Evolutionary conservation across 1,140 invertebrate species (phyloP).

Genomic region (Cherax quadricarinatus): DNA sequence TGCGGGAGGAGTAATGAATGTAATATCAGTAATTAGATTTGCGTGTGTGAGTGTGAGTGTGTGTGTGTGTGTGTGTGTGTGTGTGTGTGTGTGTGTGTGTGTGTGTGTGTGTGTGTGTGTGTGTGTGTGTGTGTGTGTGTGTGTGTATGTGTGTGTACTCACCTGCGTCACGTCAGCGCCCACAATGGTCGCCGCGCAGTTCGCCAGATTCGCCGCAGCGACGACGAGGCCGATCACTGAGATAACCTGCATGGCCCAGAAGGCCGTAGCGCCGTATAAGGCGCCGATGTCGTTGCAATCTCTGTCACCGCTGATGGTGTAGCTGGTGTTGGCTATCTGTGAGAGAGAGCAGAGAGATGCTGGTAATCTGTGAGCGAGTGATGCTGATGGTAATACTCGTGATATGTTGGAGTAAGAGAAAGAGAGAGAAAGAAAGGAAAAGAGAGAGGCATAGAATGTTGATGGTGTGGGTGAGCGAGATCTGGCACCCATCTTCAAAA

Average conservation of each 20-base stretch:
- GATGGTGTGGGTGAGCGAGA: background rate
- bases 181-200: slow-evolving; percentile 20
- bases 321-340: slow-evolving; percentile 39
- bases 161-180: too few species aligned
- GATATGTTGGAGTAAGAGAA: background rate
- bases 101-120: too few species aligned
- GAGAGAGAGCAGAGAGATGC: background rate
- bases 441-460: background rate
- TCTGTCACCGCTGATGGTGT: slow-evolving; percentile 52
- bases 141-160: too few species aligned
- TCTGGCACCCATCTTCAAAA: too few species aligned
- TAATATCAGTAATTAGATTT: too few species aligned
- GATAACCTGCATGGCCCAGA: slow-evolving; percentile 61
- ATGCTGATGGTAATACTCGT: background rate
- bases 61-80: too few species aligned
- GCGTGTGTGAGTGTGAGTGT: too few species aligned
- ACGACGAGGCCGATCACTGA: slow-evolving; percentile 60
- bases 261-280: slow-evolving; percentile 52
- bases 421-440: background rate
- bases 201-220: slow-evolving; percentile 11
- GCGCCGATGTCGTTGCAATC: slow-evolving; percentile 58
- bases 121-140: too few species aligned
- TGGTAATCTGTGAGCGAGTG: slow-evolving; percentile 14
- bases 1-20: background rate
- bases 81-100: too few species aligned